Percentiles rank a stretch among this genome's conserved stretches.
Evolutionary conservation across 2,797 vertebrate genomes (phyloP).

Genomic region (Lutjanus argentimaculatus): DNA sequence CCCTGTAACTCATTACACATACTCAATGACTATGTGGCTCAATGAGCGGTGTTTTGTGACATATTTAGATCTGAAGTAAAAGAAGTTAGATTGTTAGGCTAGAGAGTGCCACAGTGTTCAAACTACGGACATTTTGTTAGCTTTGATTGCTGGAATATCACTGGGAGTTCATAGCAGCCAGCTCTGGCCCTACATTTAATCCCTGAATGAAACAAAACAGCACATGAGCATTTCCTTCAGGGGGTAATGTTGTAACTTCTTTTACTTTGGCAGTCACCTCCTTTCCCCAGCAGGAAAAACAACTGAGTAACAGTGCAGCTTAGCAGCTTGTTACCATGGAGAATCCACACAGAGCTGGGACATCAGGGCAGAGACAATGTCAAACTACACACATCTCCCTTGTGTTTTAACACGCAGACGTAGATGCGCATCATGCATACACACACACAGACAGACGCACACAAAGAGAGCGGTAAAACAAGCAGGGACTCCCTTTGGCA

Average conservation of each 20-base stretch:
- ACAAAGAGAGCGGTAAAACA: slow-evolving; percentile 30
- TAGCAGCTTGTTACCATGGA: slow-evolving; percentile 66
- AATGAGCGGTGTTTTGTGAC: neutral
- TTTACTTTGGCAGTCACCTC: slow-evolving; percentile 24
- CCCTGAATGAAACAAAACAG: slow-evolving; percentile 24
- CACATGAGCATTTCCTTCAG: slow-evolving; percentile 19
- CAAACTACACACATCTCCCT: slow-evolving; percentile 24
- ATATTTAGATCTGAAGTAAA: neutral
- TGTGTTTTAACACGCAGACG: slow-evolving; percentile 23
- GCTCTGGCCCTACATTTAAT: neutral
- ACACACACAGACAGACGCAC: slow-evolving; percentile 26
- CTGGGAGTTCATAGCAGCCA: neutral
- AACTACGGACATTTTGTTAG: neutral
- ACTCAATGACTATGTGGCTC: too few species aligned
- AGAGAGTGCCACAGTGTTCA: neutral
- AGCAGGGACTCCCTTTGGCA: slow-evolving; percentile 74
- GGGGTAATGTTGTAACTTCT: slow-evolving; percentile 12
- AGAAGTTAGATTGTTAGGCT: neutral
- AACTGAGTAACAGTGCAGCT: slow-evolving; percentile 37
- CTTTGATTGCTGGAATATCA: neutral
- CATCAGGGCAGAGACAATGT: slow-evolving; percentile 40
- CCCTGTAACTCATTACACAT: neutral
- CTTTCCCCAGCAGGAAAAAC: slow-evolving; percentile 56
- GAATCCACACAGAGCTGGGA: slow-evolving; percentile 53
- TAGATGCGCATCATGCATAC: neutral